Conservation (phyloP, 2,888 invertebrate species). For the Caenorhabditis doughertyi region DNA sequence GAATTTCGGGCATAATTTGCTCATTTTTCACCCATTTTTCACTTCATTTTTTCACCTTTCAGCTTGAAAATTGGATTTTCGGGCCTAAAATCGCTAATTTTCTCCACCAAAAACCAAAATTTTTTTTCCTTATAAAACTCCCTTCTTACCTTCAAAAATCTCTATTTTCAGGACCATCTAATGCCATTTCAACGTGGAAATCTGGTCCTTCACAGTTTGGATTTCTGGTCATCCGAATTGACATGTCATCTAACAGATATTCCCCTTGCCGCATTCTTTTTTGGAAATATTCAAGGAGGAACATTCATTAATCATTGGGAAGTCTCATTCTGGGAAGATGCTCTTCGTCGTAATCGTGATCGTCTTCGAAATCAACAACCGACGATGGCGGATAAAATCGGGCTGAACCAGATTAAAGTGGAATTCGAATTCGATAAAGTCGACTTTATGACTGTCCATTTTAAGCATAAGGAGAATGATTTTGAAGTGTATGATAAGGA, state of each 20-base stretch:
- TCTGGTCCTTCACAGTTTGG: constrained; percentile 60
- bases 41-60: not conserved
- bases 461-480: constrained; percentile 46
- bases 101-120: too few species aligned
- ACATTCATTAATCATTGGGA: constrained; percentile 72
- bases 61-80: not conserved
- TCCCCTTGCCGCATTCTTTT: constrained; percentile 62
- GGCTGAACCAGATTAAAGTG: constrained; percentile 50
- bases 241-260: constrained; percentile 57
- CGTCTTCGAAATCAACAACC: not conserved
- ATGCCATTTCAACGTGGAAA: constrained; percentile 63
- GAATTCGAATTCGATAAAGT: constrained; percentile 69
- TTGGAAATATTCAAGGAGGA: constrained; percentile 71
- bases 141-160: not conserved
- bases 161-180: constrained; percentile 41
- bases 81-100: too few species aligned
- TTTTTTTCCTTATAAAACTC: not conserved
- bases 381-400: constrained; percentile 11
- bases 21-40: too few species aligned
- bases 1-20: too few species aligned
- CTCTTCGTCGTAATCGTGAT: not conserved
- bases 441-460: constrained; percentile 65
- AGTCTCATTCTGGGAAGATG: constrained; percentile 63
- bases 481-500: constrained; percentile 15
- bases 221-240: constrained; percentile 58